Conservation (phyloP, 2,888 invertebrate species). For the Sminthurinus aureus region DNA sequence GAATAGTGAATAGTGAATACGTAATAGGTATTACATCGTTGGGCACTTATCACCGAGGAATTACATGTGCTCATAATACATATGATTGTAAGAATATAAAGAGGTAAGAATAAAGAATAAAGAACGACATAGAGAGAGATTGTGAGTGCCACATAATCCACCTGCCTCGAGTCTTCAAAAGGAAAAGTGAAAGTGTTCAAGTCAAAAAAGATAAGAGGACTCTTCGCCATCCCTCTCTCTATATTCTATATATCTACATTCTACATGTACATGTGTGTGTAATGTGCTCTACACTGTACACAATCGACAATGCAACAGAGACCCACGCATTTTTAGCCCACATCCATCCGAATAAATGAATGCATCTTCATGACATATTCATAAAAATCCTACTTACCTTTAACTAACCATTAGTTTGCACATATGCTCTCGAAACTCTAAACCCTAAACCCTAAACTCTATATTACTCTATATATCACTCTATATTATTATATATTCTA, state of each 20-base stretch:
- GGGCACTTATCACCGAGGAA: not conserved
- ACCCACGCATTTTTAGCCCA: constrained; percentile 35
- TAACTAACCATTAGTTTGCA: constrained; percentile 1
- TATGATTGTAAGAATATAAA: not conserved
- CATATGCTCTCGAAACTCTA: not conserved
- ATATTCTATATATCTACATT: not conserved
- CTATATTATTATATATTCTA: too few relatives aligned
- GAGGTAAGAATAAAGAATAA: not conserved
- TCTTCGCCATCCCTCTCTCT: not conserved
- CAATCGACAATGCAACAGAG: not conserved
- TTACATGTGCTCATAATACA: not conserved
- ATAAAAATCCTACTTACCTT: not conserved
- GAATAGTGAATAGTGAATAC: too few relatives aligned
- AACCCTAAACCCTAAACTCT: too few relatives aligned
- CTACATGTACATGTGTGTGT: not conserved
- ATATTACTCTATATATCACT: too few relatives aligned
- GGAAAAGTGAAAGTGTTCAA: constrained; percentile 37
- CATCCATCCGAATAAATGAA: constrained; percentile 15
- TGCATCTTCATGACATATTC: constrained; percentile 10
- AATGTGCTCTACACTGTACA: not conserved
- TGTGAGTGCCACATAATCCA: constrained; percentile 33
- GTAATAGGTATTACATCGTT: not conserved
- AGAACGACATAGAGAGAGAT: not conserved
- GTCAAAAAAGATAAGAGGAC: constrained; percentile 10
- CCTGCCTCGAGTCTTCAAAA: constrained; percentile 34